phyloP scores from a whole-genome alignment of 2,888 invertebrate species.

The Tiphia femorata region DNA sequence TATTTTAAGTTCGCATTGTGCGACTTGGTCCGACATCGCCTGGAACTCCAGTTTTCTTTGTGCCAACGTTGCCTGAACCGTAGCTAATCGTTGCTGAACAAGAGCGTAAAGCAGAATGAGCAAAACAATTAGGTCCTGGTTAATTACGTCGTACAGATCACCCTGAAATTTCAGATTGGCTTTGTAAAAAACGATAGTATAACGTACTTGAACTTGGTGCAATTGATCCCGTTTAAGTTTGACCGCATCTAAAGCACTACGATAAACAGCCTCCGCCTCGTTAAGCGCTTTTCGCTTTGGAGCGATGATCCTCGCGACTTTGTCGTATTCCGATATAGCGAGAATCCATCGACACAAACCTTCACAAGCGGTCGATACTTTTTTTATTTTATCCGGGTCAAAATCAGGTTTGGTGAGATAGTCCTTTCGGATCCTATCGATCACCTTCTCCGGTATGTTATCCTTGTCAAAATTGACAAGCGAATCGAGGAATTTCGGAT shows the following conservation, averaged over 20 bases:
- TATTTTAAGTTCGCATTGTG: slow-evolving; percentile 88
- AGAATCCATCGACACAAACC: slow-evolving; percentile 95
- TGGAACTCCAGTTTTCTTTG: slow-evolving; percentile 77
- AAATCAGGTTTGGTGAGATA: slow-evolving; percentile 88
- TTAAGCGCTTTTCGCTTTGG: slow-evolving; percentile 94
- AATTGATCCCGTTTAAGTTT: slow-evolving; percentile 84
- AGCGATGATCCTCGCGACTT: slow-evolving; percentile 90
- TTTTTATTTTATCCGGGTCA: slow-evolving; percentile 90
- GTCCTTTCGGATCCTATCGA: slow-evolving; percentile 85
- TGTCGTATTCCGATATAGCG: slow-evolving; percentile 95
- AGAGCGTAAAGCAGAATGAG: background rate
- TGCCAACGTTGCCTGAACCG: slow-evolving; percentile 80
- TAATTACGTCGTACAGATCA: background rate
- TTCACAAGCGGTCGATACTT: slow-evolving; percentile 91
- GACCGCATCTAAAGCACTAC: slow-evolving; percentile 80
- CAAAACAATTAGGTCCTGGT: background rate
- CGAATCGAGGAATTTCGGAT: slow-evolving; percentile 91
- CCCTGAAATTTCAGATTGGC: background rate
- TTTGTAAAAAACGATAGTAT: background rate
- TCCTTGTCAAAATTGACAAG: slow-evolving; percentile 93
- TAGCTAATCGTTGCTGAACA: slow-evolving; percentile 71
- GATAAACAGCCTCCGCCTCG: slow-evolving; percentile 86
- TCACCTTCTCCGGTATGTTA: slow-evolving; percentile 86
- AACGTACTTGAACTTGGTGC: slow-evolving; percentile 72
- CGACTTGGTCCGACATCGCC: slow-evolving; percentile 85